Base-by-base conservation (phyloP, 1,140 invertebrate genomes). In the Leptinotarsa texana region DNA sequence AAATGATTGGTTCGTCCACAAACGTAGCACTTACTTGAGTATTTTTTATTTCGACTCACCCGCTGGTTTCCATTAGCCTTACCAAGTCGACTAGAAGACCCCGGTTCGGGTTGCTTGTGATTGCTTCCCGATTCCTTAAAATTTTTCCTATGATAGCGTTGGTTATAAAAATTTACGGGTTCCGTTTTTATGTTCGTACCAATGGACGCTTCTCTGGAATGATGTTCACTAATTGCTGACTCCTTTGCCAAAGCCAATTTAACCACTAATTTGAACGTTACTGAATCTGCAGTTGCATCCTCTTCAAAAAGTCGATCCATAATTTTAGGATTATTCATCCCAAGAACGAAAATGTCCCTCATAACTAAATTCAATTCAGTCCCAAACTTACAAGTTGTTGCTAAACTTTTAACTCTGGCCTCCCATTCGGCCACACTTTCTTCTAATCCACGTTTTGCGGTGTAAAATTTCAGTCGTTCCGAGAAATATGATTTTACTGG, bases 401-500 rank as follows among this genome's bases (percentile, higher is more conserved):
- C 63, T 27, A 65, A 21, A 15, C 13, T n/a, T 65, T 65, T 65
- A 13, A 65, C 63, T 65, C 63, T 65, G 63, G 63, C 63, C 63
- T 13, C 13, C 18, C 63, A 65, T 65, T 65, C 63, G 15, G 63
- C 13, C 13, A 65, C 63, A 13, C 15, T 65, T 62, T 22, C 49
- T 17, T 17, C 69, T 48, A 27, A 27, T 27, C 27, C 27, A 27
- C 57, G 63, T 71, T 62, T 71, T 22, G 69, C 69, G 11, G 69
- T 71, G 57, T 57, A 61, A 22, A 71, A 71, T 61, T 71, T 71
- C 18, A 49, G 22, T n/a, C 69, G 47, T 22, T 71, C 69, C 11
- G 69, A 47, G 22, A 71, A 71, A 71, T 18, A 13, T 24, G 69
- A 71, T 71, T 71, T 71, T n/a, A 71, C 69, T 71, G 69, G 69